Base-by-base conservation (phyloP, 1,140 invertebrate species). In the Hylyphantes graminicola region DNA sequence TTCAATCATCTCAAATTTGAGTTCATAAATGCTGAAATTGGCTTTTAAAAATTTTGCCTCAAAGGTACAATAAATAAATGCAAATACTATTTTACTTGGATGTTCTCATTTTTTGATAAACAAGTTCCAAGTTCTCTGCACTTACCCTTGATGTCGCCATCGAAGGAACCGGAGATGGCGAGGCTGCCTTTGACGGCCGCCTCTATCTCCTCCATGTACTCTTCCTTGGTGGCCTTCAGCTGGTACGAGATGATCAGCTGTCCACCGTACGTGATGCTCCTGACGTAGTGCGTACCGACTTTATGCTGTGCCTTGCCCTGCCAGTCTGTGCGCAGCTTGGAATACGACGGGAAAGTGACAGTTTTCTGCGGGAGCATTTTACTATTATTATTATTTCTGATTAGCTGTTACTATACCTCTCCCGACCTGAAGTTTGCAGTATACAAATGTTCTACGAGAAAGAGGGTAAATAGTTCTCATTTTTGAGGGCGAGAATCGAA, bases 251-350 rank as follows among this genome's bases (percentile, higher is more conserved):
- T 59, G 0, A 79, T 57, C 19, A 79, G 48, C 35, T 68, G 63
- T n/a, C 77, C 77, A 11, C 77, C 77, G n/a, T 79, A 79, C 9
- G 65, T 68, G 63, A 79, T 67, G 48, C 77, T 79, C 57, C 77
- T 55, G 17, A 79, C 17, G 55, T 79, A 79, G 15, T 79, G 77
- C 15, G 77, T 79, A 2, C 77, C 77, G 7, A 79, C 64, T 4
- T 55, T 21, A 12, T 55, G 48, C 11, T 17, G 13, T 0, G 77
- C 51, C 7, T 10, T 17, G 12, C 21, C 13, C 11, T 79, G 64
- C 77, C 77, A 79, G 2, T 68, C 64, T 1, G 50, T 54, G 11
- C 55, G n/a, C 7, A 63, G 12, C 13, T 67, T 55, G 0, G 19
- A 9, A 35, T 79, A 67, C 1, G 64, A 68, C 10, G 77, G 77